phyloP scores from a whole-genome alignment of 2,888 invertebrate genomes.

The Clistopyga incitator region DNA sequence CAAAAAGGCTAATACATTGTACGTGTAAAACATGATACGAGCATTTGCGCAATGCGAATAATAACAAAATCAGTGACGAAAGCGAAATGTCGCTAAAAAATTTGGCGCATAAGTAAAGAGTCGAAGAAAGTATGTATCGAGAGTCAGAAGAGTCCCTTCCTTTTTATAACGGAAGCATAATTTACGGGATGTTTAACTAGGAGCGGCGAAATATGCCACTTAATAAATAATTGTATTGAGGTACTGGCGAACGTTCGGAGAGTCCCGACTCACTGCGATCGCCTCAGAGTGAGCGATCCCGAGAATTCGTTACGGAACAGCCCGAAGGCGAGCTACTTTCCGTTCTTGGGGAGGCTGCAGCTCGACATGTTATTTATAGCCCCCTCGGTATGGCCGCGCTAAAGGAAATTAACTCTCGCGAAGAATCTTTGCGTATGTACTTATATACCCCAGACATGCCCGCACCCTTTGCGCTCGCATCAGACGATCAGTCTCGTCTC shows the following conservation, averaged over 20 bases:
- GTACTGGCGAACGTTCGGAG: neutral
- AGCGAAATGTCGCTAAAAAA: too few species aligned
- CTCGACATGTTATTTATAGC: slow-evolving; percentile 80
- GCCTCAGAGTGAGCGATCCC: slow-evolving; percentile 75
- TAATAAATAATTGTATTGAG: slow-evolving; percentile 33
- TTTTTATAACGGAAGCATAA: neutral
- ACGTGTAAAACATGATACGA: too few species aligned
- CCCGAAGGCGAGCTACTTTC: slow-evolving; percentile 83
- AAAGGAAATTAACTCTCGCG: slow-evolving; percentile 77
- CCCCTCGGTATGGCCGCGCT: slow-evolving; percentile 71
- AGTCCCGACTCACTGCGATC: slow-evolving; percentile 4
- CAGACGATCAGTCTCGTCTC: neutral
- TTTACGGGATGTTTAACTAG: too few species aligned
- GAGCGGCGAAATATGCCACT: neutral
- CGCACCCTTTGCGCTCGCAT: slow-evolving; percentile 7
- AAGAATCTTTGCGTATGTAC: slow-evolving; percentile 61
- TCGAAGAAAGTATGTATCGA: neutral
- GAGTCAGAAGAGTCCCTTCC: neutral
- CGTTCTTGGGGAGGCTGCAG: slow-evolving; percentile 81
- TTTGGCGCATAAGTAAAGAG: neutral
- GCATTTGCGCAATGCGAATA: too few species aligned
- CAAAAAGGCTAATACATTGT: too few species aligned
- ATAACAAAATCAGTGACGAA: too few species aligned
- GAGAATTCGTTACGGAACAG: slow-evolving; percentile 81
- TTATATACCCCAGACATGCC: slow-evolving; percentile 23